Conservation (phyloP, 2,113 vertebrate species). For the Callospermophilus lateralis region DNA sequence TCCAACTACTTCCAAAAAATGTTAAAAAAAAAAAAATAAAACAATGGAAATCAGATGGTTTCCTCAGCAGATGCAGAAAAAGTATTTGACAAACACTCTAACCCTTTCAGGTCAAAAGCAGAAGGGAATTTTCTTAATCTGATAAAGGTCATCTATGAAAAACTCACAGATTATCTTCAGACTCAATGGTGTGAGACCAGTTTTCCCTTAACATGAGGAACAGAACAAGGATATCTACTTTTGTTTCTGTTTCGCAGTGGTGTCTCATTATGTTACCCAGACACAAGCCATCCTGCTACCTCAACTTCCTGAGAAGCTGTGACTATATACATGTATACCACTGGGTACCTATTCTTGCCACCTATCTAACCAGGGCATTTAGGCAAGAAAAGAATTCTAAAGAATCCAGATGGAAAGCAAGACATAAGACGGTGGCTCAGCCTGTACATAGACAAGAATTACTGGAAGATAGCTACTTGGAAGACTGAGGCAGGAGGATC, state of each 20-base stretch:
- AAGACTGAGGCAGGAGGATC: too few species aligned
- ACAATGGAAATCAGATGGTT: not conserved
- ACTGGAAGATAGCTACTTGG: too few species aligned
- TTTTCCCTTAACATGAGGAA: not conserved
- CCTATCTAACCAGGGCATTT: not conserved
- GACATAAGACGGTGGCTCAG: not conserved
- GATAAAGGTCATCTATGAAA: not conserved
- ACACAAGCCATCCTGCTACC: not conserved
- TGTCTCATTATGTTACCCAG: not conserved
- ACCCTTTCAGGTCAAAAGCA: not conserved
- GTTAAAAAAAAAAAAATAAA: not conserved
- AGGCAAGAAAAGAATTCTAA: not conserved
- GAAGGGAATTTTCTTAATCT: not conserved
- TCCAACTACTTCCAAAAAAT: too few species aligned
- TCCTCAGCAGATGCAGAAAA: slow-evolving; percentile 26
- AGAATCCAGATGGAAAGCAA: not conserved
- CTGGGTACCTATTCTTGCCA: not conserved
- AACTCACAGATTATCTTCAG: not conserved
- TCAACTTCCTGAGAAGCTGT: not conserved
- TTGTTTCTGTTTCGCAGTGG: not conserved
- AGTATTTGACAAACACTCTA: not conserved
- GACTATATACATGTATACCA: not conserved
- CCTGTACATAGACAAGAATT: too few species aligned
- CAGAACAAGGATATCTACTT: not conserved
- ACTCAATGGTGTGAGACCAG: not conserved